A percentile compares a stretch with the other conserved stretches of the same genome.
Conservation (phyloP, 2,888 invertebrate genomes). For the Pyrrhia umbra region DNA sequence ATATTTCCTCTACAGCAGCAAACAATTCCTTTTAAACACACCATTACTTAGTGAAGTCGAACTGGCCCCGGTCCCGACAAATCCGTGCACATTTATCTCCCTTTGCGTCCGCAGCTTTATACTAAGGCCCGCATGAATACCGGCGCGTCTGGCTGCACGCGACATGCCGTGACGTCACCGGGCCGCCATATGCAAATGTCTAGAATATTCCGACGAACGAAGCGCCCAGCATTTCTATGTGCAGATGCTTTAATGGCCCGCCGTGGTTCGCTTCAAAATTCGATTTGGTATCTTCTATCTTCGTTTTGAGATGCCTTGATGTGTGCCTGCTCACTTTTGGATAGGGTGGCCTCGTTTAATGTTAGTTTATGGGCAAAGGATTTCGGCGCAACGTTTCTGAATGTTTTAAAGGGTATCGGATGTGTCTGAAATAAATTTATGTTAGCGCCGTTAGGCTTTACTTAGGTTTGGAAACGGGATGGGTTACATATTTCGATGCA, state of each 20-base stretch:
- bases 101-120: slow-evolving; percentile 60
- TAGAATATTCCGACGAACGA: slow-evolving; percentile 64
- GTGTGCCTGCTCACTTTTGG: slow-evolving; percentile 59
- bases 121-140: slow-evolving; percentile 66
- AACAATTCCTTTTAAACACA: slow-evolving; percentile 49
- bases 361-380: slow-evolving; percentile 55
- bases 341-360: slow-evolving; percentile 51
- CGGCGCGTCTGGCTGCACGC: slow-evolving; percentile 68
- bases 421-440: slow-evolving; percentile 34
- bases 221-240: slow-evolving; percentile 66
- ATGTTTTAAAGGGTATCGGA: slow-evolving; percentile 43
- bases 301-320: slow-evolving; percentile 63
- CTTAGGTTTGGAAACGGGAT: background rate
- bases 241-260: slow-evolving; percentile 73
- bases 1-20: slow-evolving; percentile 33
- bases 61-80: slow-evolving; percentile 51
- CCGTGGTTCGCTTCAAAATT: slow-evolving; percentile 70
- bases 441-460: slow-evolving; percentile 30
- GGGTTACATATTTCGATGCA: background rate
- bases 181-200: slow-evolving; percentile 66
- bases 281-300: slow-evolving; percentile 68
- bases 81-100: slow-evolving; percentile 59
- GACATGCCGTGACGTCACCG: slow-evolving; percentile 69
- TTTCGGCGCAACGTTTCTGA: slow-evolving; percentile 26
- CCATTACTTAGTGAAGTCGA: slow-evolving; percentile 53